Percentiles rank a stretch among this genome's conserved stretches.
phyloP scores from a whole-genome alignment of 2,797 vertebrate genomes.

The Cossypha heuglini region DNA sequence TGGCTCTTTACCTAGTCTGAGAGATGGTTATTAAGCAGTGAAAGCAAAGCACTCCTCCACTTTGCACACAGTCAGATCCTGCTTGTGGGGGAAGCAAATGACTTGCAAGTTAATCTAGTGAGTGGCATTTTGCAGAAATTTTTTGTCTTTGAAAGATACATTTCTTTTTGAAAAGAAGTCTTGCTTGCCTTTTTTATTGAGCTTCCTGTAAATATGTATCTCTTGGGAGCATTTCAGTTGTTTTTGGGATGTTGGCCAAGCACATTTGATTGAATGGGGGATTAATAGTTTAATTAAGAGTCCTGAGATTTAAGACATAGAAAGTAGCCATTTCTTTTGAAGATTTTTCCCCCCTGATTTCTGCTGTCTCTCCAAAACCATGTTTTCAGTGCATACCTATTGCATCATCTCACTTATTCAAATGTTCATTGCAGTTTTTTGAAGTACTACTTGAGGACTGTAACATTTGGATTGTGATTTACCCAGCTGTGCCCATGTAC shows the following conservation, averaged over 20 bases:
- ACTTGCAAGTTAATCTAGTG: neutral
- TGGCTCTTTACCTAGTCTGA: neutral
- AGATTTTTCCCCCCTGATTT: neutral
- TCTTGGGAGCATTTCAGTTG: neutral
- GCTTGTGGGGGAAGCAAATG: neutral
- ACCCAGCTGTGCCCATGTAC: neutral
- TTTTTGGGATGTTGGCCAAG: neutral
- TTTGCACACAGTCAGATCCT: neutral
- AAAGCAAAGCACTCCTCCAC: slow-evolving; percentile 22
- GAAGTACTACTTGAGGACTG: neutral
- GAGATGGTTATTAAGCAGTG: slow-evolving; percentile 2
- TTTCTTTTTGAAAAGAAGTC: neutral
- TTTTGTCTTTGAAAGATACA: neutral
- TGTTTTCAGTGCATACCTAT: neutral
- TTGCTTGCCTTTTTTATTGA: neutral
- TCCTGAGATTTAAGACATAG: neutral
- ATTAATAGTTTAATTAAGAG: slow-evolving; percentile 11
- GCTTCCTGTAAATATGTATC: neutral
- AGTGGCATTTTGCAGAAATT: neutral
- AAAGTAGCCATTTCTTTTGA: neutral
- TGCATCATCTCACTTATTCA: neutral
- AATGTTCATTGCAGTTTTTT: neutral
- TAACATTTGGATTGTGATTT: neutral
- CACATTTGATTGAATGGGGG: neutral
- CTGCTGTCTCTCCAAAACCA: neutral